A percentile compares a stretch with the other conserved stretches of the same genome.
phyloP scores from a whole-genome alignment of 2,113 vertebrate genomes.

The Dolichotis patagonum region DNA sequence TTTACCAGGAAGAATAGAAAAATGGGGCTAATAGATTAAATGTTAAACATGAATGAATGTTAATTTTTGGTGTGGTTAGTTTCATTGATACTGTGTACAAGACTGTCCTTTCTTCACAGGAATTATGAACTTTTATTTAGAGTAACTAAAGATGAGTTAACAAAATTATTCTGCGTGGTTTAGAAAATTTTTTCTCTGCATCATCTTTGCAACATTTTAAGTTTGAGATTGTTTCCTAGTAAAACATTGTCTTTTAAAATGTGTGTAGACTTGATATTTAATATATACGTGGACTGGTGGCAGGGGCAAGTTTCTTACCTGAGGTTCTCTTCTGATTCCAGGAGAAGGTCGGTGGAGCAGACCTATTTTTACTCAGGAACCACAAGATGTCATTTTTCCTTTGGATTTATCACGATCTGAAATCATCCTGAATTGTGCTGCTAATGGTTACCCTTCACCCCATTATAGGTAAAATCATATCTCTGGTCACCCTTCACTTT shows the following conservation, averaged over 20 bases:
- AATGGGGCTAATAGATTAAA: no score
- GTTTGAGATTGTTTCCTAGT: not conserved
- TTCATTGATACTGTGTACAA: not conserved
- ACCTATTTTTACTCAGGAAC: slow-evolving; percentile 93
- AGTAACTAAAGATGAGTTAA: not conserved
- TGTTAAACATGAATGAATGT: not conserved
- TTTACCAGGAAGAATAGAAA: not conserved
- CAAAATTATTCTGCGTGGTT: not conserved
- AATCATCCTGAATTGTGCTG: slow-evolving; percentile 92
- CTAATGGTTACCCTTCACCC: slow-evolving; percentile 90
- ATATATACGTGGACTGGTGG: not conserved
- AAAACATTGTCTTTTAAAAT: not conserved
- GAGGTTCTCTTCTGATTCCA: slow-evolving; percentile 71
- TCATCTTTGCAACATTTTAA: not conserved
- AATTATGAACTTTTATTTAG: not conserved
- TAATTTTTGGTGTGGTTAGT: not conserved
- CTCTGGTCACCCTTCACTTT: not conserved
- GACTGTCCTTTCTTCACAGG: not conserved
- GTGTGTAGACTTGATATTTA: not conserved
- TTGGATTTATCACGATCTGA: slow-evolving; percentile 88
- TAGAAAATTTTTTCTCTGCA: not conserved
- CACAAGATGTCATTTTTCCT: slow-evolving; percentile 90
- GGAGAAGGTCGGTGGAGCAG: slow-evolving; percentile 87
- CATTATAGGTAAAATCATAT: slow-evolving; percentile 87
- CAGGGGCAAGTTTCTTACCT: not conserved